These are phyloP conservation scores for Centruroides vittatus DNA, from an alignment of 1,140 invertebrate species.

Conservation along the genomic window DNA sequence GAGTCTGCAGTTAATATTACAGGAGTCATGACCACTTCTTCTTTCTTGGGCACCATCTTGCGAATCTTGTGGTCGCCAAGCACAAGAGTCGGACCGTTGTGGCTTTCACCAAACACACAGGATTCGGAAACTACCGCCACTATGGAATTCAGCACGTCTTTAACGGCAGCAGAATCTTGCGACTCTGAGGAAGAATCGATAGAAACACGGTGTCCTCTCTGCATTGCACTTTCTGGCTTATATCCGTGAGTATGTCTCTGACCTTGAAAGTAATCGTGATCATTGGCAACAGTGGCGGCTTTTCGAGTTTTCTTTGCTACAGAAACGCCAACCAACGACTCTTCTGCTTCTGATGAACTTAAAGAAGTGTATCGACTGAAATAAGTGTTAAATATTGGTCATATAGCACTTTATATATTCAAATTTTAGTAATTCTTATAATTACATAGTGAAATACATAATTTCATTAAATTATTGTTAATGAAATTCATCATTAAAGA, in stretches of 20 bases:
- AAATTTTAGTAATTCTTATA: too few relatives aligned
- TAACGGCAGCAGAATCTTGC: constrained; percentile 13
- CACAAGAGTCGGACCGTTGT: background rate
- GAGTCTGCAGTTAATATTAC: too few relatives aligned
- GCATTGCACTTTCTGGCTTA: background rate
- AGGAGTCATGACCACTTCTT: too few relatives aligned
- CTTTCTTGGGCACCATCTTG: background rate
- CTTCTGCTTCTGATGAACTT: constrained; percentile 8
- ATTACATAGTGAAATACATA: too few relatives aligned
- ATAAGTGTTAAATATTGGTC: constrained; percentile 7
- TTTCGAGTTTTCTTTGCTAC: background rate
- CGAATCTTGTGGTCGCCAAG: background rate
- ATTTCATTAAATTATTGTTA: too few relatives aligned
- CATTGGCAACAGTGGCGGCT: constrained; percentile 14
- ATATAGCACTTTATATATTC: too few relatives aligned
- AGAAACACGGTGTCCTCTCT: constrained; percentile 1
- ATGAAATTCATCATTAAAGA: too few relatives aligned
- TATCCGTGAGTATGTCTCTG: constrained; percentile 14
- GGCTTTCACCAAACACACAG: constrained; percentile 11
- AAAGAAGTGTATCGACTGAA: constrained; percentile 7
- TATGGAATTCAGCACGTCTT: constrained; percentile 19
- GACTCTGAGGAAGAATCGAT: constrained; percentile 17
- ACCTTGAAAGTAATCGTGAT: constrained; percentile 28
- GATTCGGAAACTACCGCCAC: constrained; percentile 16
- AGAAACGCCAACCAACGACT: background rate